A percentile compares a stretch with the other conserved stretches of the same genome.
These are phyloP conservation scores for Molossus alvarezi DNA, from an alignment of 2,797 vertebrate species.

Conservation along the genomic window DNA sequence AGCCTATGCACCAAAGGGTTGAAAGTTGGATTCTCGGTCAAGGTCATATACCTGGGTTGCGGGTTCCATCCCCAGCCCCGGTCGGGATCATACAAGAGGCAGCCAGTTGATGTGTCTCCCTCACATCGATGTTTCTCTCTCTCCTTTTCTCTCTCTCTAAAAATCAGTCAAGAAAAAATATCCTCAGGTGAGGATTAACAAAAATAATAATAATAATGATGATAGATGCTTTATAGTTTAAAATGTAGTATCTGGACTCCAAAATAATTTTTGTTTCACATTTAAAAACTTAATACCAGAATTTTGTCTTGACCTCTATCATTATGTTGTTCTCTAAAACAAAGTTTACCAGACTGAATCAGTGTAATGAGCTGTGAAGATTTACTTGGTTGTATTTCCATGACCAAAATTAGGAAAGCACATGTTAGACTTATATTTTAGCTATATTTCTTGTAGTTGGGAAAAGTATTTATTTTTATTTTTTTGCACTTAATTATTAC, in stretches of 20 bases:
- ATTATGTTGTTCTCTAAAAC: not conserved
- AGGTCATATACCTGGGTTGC: no score
- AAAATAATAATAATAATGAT: no score
- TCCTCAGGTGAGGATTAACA: no score
- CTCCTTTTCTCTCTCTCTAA: no score
- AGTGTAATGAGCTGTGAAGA: not conserved
- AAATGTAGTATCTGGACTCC: conserved; percentile 19
- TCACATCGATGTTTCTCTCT: no score
- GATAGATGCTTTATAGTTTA: conserved; percentile 24
- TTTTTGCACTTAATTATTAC: conserved; percentile 50
- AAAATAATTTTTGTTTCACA: conserved; percentile 65
- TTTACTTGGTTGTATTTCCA: conserved; percentile 40
- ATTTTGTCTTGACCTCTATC: conserved; percentile 28
- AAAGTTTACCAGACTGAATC: conserved; percentile 17
- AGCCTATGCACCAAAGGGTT: no score
- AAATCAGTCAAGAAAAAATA: no score
- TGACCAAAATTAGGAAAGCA: conserved; percentile 34
- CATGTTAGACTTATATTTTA: conserved; percentile 55
- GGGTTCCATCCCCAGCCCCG: no score
- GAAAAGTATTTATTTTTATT: not conserved
- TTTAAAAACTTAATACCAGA: conserved; percentile 22
- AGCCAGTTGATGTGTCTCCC: no score
- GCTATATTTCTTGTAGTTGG: conserved; percentile 17
- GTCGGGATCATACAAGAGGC: no score
- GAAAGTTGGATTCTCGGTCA: no score